Conservation (phyloP, 2,797 vertebrate genomes). For the Siniperca undulata region DNA sequence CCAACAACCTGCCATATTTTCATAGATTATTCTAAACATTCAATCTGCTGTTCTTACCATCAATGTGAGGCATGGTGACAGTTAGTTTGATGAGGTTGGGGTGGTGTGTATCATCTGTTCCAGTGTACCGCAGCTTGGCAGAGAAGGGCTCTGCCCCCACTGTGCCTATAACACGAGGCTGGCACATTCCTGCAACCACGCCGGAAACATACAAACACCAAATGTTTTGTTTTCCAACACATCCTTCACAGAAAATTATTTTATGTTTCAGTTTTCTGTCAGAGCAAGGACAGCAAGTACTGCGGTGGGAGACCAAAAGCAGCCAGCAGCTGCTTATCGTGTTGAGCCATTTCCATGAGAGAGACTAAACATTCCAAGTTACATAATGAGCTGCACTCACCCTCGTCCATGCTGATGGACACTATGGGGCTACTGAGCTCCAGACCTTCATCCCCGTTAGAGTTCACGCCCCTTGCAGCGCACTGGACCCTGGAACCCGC, state of each 20-base stretch:
- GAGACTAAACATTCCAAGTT: constrained; percentile 16
- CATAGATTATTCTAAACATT: background rate
- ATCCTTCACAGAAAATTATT: constrained; percentile 34
- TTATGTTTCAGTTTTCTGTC: constrained; percentile 43
- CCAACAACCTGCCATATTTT: constrained; percentile 10
- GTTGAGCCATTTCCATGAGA: constrained; percentile 29
- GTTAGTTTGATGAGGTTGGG: constrained; percentile 94
- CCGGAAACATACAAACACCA: constrained; percentile 48
- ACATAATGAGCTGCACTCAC: constrained; percentile 78
- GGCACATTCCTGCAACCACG: constrained; percentile 91
- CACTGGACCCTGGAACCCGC: constrained; percentile 95
- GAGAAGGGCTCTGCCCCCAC: constrained; percentile 97
- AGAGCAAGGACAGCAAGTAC: constrained; percentile 32
- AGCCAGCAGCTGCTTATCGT: constrained; percentile 26
- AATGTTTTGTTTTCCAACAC: constrained; percentile 38
- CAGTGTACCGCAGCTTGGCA: constrained; percentile 93
- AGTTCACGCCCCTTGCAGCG: constrained; percentile 92
- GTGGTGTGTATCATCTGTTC: constrained; percentile 89
- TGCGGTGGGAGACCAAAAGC: constrained; percentile 19
- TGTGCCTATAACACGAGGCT: constrained; percentile 89
- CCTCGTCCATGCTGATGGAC: constrained; percentile 89
- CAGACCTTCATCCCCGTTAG: constrained; percentile 91
- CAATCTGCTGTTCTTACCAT: constrained; percentile 83
- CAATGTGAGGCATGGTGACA: constrained; percentile 95
- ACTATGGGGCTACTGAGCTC: constrained; percentile 91